Percentiles rank a stretch among this genome's conserved stretches.
Evolutionary conservation across 2,888 invertebrate species (phyloP).

Genomic region (Drosophila koepferae): DNA sequence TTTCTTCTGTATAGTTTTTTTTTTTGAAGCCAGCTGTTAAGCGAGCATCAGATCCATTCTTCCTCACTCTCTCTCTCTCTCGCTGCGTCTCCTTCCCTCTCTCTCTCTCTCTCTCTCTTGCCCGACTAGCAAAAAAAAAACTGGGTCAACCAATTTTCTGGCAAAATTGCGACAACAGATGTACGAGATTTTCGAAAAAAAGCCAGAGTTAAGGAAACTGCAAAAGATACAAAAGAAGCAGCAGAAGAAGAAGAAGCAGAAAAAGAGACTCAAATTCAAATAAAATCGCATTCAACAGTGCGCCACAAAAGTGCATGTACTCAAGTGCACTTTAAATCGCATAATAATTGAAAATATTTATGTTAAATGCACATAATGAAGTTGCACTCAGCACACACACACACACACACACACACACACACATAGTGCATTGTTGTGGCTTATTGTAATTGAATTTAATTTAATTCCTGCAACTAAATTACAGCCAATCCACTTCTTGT

Average conservation of each 20-base stretch:
- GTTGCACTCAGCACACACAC: constrained; percentile 62
- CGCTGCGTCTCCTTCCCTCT: constrained; percentile 1
- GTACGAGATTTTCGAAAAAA: constrained; percentile 56
- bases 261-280: constrained; percentile 45
- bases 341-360: constrained; percentile 79
- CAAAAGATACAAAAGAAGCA: constrained; percentile 53
- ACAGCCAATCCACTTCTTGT: constrained; percentile 62
- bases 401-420: background rate
- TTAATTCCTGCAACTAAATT: constrained; percentile 71
- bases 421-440: constrained; percentile 37
- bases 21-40: constrained; percentile 53
- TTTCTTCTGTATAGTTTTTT: constrained; percentile 24
- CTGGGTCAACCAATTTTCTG: constrained; percentile 78
- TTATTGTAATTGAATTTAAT: constrained; percentile 78
- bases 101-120: constrained; percentile 10
- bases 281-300: constrained; percentile 69
- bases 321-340: constrained; percentile 78
- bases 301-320: constrained; percentile 52
- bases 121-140: constrained; percentile 61
- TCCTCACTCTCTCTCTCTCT: constrained; percentile 19
- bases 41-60: constrained; percentile 61
- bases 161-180: constrained; percentile 77
- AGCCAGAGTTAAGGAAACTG: constrained; percentile 56
- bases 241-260: constrained; percentile 61
- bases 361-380: constrained; percentile 79